phyloP scores from a whole-genome alignment of 2,113 vertebrate genomes.

The Odocoileus virginianus region DNA sequence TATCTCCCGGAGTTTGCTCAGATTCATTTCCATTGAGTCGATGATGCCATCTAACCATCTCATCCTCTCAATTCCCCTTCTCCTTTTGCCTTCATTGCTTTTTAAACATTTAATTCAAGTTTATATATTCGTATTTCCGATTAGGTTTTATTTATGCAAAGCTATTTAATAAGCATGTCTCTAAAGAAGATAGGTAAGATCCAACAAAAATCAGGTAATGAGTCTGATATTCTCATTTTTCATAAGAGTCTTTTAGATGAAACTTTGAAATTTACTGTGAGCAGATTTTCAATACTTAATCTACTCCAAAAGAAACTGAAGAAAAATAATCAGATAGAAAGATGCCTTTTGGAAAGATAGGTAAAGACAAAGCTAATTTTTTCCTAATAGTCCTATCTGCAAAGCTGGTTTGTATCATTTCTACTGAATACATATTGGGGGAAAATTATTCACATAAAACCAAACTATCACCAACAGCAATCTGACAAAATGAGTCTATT shows the following conservation, averaged over 20 bases:
- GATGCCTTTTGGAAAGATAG: neutral
- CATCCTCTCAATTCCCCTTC: neutral
- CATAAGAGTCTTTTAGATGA: neutral
- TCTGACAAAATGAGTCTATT: constrained; percentile 47
- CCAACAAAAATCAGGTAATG: neutral
- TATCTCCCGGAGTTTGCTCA: neutral
- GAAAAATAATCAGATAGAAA: constrained; percentile 32
- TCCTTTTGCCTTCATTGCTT: neutral
- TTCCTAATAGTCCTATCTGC: constrained; percentile 7
- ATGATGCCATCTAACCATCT: neutral
- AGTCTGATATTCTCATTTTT: neutral
- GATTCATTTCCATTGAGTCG: neutral
- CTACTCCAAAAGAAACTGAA: neutral
- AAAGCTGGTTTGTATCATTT: constrained; percentile 33
- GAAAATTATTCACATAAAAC: constrained; percentile 44
- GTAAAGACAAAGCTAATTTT: neutral
- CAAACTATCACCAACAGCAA: constrained; percentile 38
- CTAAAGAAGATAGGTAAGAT: neutral
- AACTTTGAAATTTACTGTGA: neutral
- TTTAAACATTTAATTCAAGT: neutral
- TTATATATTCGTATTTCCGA: neutral
- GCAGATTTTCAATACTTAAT: neutral
- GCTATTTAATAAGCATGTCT: neutral
- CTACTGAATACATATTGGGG: neutral
- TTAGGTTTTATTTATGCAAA: neutral